A percentile compares a stretch with the other conserved stretches of the same genome.
Conservation (phyloP, 2,113 vertebrate genomes). For the Calyptommatus sinebrachiatus region DNA sequence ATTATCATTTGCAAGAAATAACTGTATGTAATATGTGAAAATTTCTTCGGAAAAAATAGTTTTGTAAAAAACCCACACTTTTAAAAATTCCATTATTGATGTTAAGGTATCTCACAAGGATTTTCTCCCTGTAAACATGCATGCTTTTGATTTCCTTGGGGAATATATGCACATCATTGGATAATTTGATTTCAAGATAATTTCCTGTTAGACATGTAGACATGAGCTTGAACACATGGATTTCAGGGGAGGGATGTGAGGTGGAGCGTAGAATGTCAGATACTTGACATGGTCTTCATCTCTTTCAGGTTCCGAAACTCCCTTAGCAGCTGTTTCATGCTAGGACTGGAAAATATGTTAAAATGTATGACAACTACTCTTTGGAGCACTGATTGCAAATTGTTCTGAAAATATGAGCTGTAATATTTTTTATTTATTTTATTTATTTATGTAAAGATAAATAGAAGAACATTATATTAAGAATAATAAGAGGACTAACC, state of each 20-base stretch:
- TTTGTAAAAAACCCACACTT: too few relatives aligned
- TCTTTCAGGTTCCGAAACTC: conserved; percentile 8
- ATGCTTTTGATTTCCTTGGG: conserved; percentile 23
- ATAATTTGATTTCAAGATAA: conserved; percentile 25
- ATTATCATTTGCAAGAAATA: not conserved
- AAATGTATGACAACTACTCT: conserved; percentile 13
- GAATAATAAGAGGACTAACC: not conserved
- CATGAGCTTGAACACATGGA: conserved; percentile 19
- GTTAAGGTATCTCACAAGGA: not conserved
- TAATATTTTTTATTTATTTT: not conserved
- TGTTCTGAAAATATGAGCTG: not conserved
- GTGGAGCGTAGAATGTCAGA: conserved; percentile 22
- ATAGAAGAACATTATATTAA: not conserved
- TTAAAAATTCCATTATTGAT: not conserved
- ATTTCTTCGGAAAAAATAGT: not conserved
- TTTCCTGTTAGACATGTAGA: conserved; percentile 28
- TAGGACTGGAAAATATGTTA: conserved; percentile 1
- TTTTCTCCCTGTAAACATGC: not conserved
- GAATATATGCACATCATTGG: conserved; percentile 25
- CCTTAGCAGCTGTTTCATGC: conserved; percentile 20
- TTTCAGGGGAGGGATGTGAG: conserved; percentile 9
- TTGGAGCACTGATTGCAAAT: not conserved
- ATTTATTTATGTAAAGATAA: not conserved
- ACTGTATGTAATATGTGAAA: not conserved
- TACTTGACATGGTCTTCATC: not conserved